Evolutionary conservation across 1,140 invertebrate species (phyloP), one percentile per base, ranked within the genome.

Genomic region (Halotydeus destructor): DNA sequence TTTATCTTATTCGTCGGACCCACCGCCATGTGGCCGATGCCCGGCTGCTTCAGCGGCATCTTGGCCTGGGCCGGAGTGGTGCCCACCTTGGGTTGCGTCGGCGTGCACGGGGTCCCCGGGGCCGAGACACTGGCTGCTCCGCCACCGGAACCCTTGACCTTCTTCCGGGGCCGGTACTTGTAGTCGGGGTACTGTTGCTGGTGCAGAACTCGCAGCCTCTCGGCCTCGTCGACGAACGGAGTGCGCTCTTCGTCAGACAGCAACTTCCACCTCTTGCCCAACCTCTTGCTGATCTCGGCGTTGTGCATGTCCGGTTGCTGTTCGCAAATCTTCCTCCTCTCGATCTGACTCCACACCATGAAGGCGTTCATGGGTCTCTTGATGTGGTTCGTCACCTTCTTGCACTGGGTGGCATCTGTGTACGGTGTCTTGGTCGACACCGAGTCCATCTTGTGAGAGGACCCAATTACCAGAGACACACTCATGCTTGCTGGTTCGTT

Each of bases 291-390:
- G 53, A 93, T 93, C 58, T 91, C 84, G 0, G 86, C 85, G 57
- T 94, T 93, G 66, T 93, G 88, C 75, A 89, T 82, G 54, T 93
- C 85, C 0, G 86, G 85, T 32, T 82, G 79, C 43, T 75, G 68
- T 58, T 88, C 79, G 60, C 83, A 88, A 38, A 94, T 93, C 68
- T 88, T 85, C 52, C 81, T 73, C 38, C 86, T 69, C 55, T 93
- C 80, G 49, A 89, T 84, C 61, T 91, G 85, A 34, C 78, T 83
- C 84, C 85, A 94, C 2, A 94, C 88, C 88, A 94, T 94, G 63
- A 94, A 94, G 32, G 86, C 84, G 60, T 94, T 94, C 86, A 94
- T 94, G 9, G 86, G 86, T 53, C 86, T 68, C 61, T 93, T 93
- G 58, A 93, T 85, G 69, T 93, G 86, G 57, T 85, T 84, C 30